Evolutionary conservation across 2,888 invertebrate genomes (phyloP), one percentile per base, ranked within the genome.

Genomic region (Gymnoscelis rufifasciata): DNA sequence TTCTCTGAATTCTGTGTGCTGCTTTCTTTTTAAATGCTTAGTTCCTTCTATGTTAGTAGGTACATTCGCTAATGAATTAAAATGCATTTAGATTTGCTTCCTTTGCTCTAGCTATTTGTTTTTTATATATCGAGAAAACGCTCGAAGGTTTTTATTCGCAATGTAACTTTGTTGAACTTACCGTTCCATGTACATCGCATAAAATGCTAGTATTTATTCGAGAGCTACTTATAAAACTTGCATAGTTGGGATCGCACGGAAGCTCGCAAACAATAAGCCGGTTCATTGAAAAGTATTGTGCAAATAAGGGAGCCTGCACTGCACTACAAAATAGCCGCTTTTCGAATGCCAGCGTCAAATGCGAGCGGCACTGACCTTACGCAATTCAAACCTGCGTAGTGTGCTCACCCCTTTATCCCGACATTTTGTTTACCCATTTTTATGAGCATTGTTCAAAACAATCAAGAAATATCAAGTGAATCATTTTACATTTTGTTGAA

Each of bases 221-320:
- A 49, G 41, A 38, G 26, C 41, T 50, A 50, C 45, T 44, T 50
- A 49, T 46, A 43, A 51, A 49, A 43, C 48, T 49, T 31, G 43
- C 43, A 35, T 43, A 44, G 56, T 59, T 56, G 59, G 64, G 53
- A 58, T 46, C 44, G 54, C 60, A 54, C 53, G 60, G 48, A 42
- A 56, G 69, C 45, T 37, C 31, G 51, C 75, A 75, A 79, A 82
- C 83, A 83, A 78, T 78, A 64, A 60, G 51, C 55, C 54, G 59
- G 73, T 71, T 70, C 79, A 79, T 83, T 82, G 78, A 77, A 80
- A 76, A 81, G 82, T 78, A 80, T 76, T 73, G 73, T 60, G 74
- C 76, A 83, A 83, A 84, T 73, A 83, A 73, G 82, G 83, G 78
- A 68, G 63, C 44, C 23, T 54, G 58, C 35, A 35, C 56, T 62